Evolutionary conservation across 2,888 invertebrate species (phyloP), one percentile per base, ranked within the genome.

Genomic region (Aphrophora alni): DNA sequence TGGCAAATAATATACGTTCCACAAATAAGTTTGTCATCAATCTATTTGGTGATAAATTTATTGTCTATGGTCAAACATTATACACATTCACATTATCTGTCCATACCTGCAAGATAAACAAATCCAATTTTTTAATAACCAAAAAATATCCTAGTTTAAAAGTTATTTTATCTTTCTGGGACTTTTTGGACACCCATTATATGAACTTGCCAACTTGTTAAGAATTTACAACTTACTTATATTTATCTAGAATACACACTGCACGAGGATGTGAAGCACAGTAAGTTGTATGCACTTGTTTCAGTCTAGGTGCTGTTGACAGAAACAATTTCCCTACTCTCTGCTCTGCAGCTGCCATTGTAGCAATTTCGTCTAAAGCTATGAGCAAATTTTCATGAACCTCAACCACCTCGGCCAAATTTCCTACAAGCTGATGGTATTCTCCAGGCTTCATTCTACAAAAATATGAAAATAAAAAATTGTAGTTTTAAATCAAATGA

Each of bases 191-290:
- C n/a, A n/a, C n/a, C n/a, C n/a, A n/a, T n/a, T n/a, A n/a, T n/a
- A n/a, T n/a, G 8, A 33, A 33, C 33, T 33, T 33, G 33, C 14
- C 12, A 44, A 14, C 14, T 44, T 44, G 17, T 44, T 33, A n/a
- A 33, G 3, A 2, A 44, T 44, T 44, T 44, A 17, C 68, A 27
- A 89, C 92, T 90, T 89, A 98, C 97, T 95, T 97, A 88, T 95
- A 95, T 88, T 95, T 95, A 88, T 98, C 98, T 85, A 99, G 91
- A 85, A 98, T 93, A 87, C 95, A 95, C 73, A 98, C 98, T 84
- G 98, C 98, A 88, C 93, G 93, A 0, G 99, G 99, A 91, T 99
- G 99, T 84, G 96, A 93, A 80, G 94, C 92, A 89, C 98, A 98
- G 88, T 99, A 99, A 17, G 91, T 90, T 86, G 94, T 93, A 88